Evolutionary conservation across 2,888 invertebrate species (phyloP).

Genomic region (Leptinotarsa peninsularis): DNA sequence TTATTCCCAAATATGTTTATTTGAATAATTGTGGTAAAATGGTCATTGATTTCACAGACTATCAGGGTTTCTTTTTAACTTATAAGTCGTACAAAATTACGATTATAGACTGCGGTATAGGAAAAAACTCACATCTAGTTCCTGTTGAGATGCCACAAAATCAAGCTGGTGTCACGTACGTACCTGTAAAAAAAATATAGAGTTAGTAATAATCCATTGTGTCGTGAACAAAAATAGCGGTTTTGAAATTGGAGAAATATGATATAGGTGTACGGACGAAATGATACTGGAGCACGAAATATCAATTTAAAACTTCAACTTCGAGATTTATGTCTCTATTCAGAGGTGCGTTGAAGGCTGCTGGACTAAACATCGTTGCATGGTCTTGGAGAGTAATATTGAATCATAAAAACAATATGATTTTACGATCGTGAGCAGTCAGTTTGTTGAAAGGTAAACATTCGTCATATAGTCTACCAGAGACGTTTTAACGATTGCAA

Average conservation of each 20-base stretch:
- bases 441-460: conserved; percentile 17
- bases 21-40: too few relatives aligned
- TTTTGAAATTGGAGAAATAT: conserved; percentile 35
- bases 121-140: not conserved
- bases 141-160: conserved; percentile 22
- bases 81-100: not conserved
- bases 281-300: conserved; percentile 37
- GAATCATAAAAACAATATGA: conserved; percentile 11
- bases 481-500: not conserved
- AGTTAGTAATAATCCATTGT: conserved; percentile 36
- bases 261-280: conserved; percentile 19
- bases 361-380: conserved; percentile 23
- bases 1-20: too few relatives aligned
- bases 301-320: conserved; percentile 35
- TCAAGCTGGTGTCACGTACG: conserved; percentile 37
- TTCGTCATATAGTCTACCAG: conserved; percentile 13
- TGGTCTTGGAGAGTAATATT: conserved; percentile 20
- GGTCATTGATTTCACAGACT: too few relatives aligned
- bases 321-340: conserved; percentile 41
- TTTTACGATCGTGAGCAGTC: conserved; percentile 19
- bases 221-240: conserved; percentile 29
- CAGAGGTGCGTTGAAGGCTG: conserved; percentile 21
- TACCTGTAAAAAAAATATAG: conserved; percentile 39
- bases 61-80: too few relatives aligned
- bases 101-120: not conserved